Conservation (phyloP, 2,113 vertebrate genomes). For the Nothobranchius furzeri region DNA sequence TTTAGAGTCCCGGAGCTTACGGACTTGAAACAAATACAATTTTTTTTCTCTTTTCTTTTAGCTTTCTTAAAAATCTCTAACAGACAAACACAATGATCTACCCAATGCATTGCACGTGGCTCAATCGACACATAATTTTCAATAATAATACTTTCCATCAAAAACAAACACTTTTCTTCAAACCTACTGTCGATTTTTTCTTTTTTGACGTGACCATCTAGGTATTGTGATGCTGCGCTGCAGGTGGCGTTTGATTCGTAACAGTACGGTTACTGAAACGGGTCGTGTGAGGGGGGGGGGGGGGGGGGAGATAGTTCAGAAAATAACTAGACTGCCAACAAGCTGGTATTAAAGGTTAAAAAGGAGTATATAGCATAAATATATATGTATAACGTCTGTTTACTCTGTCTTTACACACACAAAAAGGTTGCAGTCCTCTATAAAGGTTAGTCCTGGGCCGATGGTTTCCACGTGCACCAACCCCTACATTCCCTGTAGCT, state of each 20-base stretch:
- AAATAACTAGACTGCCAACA: conserved; percentile 84
- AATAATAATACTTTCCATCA: conserved; percentile 84
- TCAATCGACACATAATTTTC: conserved; percentile 82
- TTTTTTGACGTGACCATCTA: conserved; percentile 65
- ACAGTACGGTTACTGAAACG: conserved; percentile 64
- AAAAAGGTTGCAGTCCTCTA: conserved; percentile 68
- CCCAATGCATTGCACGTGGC: conserved; percentile 87
- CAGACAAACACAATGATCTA: conserved; percentile 86
- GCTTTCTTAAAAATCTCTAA: conserved; percentile 86
- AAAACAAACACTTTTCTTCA: conserved; percentile 77
- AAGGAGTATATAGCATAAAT: conserved; percentile 82
- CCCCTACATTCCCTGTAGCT: conserved; percentile 60
- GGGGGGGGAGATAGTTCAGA: conserved; percentile 62
- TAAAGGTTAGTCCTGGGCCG: conserved; percentile 68
- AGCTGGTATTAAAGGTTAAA: conserved; percentile 71
- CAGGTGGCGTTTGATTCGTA: conserved; percentile 64
- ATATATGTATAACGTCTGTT: conserved; percentile 74
- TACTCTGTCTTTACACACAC: conserved; percentile 68
- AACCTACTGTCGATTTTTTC: conserved; percentile 73
- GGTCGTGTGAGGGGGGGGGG: conserved; percentile 8
- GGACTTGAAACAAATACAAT: conserved; percentile 82
- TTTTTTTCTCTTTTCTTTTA: conserved; percentile 78
- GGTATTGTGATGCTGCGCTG: conserved; percentile 69
- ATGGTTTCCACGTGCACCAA: conserved; percentile 62
- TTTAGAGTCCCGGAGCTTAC: conserved; percentile 86